Conservation (phyloP, 2,888 invertebrate genomes). For the Cartodere bifasciata region DNA sequence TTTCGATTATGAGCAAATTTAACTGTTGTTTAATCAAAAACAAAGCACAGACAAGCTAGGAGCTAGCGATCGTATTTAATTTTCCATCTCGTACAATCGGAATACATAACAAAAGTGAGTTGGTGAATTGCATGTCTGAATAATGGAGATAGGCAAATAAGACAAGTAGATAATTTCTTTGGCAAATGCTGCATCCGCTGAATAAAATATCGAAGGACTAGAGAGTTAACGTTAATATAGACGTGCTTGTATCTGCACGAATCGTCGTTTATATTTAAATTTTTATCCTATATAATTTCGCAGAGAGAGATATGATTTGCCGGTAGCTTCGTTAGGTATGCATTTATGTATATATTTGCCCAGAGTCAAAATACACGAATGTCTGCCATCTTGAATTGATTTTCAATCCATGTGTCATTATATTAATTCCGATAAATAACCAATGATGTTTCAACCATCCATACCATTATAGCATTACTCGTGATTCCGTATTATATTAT, state of each 20-base stretch:
- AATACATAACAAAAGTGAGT: conserved; percentile 25
- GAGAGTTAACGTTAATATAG: conserved; percentile 19
- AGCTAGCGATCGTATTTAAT: conserved; percentile 26
- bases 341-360: conserved; percentile 30
- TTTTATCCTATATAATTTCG: conserved; percentile 26
- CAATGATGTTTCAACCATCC: conserved; percentile 22
- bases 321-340: conserved; percentile 28
- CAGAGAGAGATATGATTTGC: conserved; percentile 27
- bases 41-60: too few relatives aligned
- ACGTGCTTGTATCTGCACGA: conserved; percentile 24
- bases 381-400: conserved; percentile 28
- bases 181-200: conserved; percentile 30
- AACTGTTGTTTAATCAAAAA: conserved; percentile 21
- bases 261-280: conserved; percentile 28
- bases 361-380: conserved; percentile 25
- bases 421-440: conserved; percentile 31
- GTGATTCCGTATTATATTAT: conserved; percentile 20
- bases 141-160: conserved; percentile 27
- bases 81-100: conserved; percentile 26
- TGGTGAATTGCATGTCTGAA: conserved; percentile 27
- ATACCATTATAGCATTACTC: conserved; percentile 22
- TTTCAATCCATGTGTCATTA: conserved; percentile 32
- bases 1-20: background rate
- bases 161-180: conserved; percentile 32
- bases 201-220: conserved; percentile 26